These are phyloP conservation scores for Ceratina calcarata DNA, from an alignment of 1,140 invertebrate species.

Conservation along the genomic window DNA sequence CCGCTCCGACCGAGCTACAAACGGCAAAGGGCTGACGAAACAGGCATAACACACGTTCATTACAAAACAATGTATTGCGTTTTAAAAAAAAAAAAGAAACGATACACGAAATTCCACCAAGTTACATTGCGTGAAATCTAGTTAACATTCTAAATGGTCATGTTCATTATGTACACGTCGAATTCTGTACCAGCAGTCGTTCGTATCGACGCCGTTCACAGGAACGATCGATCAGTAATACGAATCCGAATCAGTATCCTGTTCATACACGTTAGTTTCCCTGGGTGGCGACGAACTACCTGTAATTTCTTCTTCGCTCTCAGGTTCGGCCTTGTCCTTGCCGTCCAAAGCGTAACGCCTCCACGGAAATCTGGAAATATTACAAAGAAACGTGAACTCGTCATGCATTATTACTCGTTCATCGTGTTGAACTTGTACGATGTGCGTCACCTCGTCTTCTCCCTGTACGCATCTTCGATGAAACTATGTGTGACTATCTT, in stretches of 20 bases:
- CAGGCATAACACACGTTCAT: background rate
- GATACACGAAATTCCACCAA: background rate
- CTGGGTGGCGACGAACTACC: conserved; percentile 50
- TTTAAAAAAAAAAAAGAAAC: no score
- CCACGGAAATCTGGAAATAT: conserved; percentile 74
- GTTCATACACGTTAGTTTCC: conserved; percentile 61
- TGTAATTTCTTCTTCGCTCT: conserved; percentile 78
- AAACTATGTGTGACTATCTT: conserved; percentile 76
- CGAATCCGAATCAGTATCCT: conserved; percentile 73
- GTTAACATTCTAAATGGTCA: background rate
- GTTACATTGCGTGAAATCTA: background rate
- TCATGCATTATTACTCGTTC: background rate
- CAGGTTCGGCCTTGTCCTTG: conserved; percentile 65
- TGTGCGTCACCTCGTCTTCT: conserved; percentile 71
- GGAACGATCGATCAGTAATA: conserved; percentile 52
- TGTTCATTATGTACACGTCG: conserved; percentile 6
- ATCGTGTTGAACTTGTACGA: background rate
- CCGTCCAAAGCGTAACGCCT: conserved; percentile 74
- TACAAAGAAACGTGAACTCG: background rate
- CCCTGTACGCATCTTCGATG: conserved; percentile 75
- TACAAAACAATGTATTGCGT: background rate
- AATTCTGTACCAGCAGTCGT: background rate
- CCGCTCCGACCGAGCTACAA: no score
- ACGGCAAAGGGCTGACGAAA: no score
- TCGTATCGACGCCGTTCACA: background rate